Conservation (phyloP, 92 coral and sea anemone genomes). For the Zoanthus sansibaricus region DNA sequence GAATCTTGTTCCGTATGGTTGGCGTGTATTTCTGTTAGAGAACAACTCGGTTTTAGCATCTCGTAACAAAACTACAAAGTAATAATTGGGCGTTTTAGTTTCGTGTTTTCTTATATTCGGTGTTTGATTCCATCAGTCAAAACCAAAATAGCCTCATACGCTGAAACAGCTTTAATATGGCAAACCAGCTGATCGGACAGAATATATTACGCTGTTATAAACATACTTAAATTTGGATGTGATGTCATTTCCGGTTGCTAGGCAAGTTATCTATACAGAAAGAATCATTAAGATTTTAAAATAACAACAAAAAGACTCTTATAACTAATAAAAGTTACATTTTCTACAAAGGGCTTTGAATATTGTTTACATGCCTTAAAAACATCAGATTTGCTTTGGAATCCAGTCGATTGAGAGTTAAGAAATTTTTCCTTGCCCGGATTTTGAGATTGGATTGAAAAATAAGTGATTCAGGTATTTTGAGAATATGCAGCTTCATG, state of each 20-base stretch:
- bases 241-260: slow-evolving; percentile 77
- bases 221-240: slow-evolving; percentile 44
- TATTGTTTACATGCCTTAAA: background rate
- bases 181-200: slow-evolving; percentile 27
- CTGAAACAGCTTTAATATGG: slow-evolving; percentile 42
- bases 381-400: background rate
- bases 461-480: slow-evolving; percentile 8
- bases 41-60: background rate
- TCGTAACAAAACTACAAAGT: slow-evolving; percentile 1
- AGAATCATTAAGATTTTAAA: background rate
- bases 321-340: background rate
- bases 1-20: background rate
- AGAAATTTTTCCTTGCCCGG: background rate
- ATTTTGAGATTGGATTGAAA: background rate
- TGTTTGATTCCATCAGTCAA: slow-evolving; percentile 42
- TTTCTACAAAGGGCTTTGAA: background rate
- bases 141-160: slow-evolving; percentile 42
- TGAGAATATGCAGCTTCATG: background rate
- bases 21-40: background rate
- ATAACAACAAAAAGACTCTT: background rate
- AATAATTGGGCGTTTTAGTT: slow-evolving; percentile 18
- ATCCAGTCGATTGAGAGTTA: background rate
- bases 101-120: slow-evolving; percentile 43
- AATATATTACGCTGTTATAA: slow-evolving; percentile 12
- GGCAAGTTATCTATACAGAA: background rate